Evolutionary conservation across 1,140 invertebrate genomes (phyloP).

Genomic region (Drosophila dunni): DNA sequence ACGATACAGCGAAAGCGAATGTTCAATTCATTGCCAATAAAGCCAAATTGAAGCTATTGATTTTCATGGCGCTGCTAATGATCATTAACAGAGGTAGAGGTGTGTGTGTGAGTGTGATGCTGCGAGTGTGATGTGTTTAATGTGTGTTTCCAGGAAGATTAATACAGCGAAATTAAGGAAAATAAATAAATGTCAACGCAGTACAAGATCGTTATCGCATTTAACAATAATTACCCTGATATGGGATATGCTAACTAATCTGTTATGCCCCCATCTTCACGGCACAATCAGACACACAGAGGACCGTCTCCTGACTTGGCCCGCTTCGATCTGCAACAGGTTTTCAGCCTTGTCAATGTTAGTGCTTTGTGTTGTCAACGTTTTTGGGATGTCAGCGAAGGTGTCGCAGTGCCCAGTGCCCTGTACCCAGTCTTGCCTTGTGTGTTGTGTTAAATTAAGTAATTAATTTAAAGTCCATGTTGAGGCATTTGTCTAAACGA

Average conservation of each 20-base stretch:
- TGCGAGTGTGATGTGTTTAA: slow-evolving; percentile 61
- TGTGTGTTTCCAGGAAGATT: slow-evolving; percentile 84
- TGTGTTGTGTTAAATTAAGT: slow-evolving; percentile 83
- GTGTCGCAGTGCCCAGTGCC: slow-evolving; percentile 53
- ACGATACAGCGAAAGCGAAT: background rate
- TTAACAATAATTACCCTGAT: slow-evolving; percentile 85
- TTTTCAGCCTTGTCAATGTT: slow-evolving; percentile 61
- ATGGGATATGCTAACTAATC: slow-evolving; percentile 85
- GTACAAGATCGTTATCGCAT: slow-evolving; percentile 84
- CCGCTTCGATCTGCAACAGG: slow-evolving; percentile 56
- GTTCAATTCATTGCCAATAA: slow-evolving; percentile 43
- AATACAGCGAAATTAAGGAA: slow-evolving; percentile 85
- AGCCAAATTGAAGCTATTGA: slow-evolving; percentile 51
- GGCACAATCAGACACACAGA: background rate
- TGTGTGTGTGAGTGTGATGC: background rate
- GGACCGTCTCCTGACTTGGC: slow-evolving; percentile 3
- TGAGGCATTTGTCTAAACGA: slow-evolving; percentile 73
- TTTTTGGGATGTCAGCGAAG: slow-evolving; percentile 61
- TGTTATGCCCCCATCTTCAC: slow-evolving; percentile 71
- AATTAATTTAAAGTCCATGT: slow-evolving; percentile 83
- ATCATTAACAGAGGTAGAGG: slow-evolving; percentile 34
- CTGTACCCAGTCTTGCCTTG: background rate
- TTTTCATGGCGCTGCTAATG: slow-evolving; percentile 46
- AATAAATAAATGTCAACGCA: slow-evolving; percentile 85
- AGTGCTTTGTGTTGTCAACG: slow-evolving; percentile 70